Base-by-base conservation (phyloP, 2,888 invertebrate species). In the Lepidocyrtoides sp. region DNA sequence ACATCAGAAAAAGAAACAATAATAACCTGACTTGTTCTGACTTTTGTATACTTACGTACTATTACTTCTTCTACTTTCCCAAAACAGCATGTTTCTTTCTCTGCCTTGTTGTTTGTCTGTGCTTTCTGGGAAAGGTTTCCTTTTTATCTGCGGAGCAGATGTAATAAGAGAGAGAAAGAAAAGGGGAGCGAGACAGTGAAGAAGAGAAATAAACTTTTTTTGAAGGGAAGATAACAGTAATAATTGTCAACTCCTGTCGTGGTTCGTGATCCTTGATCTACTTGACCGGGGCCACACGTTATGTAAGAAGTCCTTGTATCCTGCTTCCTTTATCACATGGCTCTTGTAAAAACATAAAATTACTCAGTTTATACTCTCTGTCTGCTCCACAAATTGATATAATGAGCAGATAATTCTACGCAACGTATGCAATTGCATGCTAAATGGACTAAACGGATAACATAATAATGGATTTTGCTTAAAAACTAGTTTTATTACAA, bases 211-310 rank as follows among this genome's bases (percentile, higher is more conserved):
- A 79, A 57, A 79, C 57, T 79, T 36, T 79, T 54, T 57, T 41
- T 5, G n/a, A 57, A 36, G 57, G 77, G 17, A 36, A 79, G 79
- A 79, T 79, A 79, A 57, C 57, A 79, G 79, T 41, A 79, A 85
- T 85, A 85, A 85, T 85, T 85, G 85, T 85, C 85, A 85, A 85
- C 85, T 85, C 69, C 85, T 84, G 63, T 72, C 51, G 77, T 87
- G 77, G 54, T 54, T 86, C 75, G 75, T 63, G 86, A 87, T 87
- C 77, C 77, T 57, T 79, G 79, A 57, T 79, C 79, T 79, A 54
- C 32, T 79, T 54, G 79, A 79, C 36, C 79, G n/a, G n/a, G n/a
- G n/a, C n/a, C n/a, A 79, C 36, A 8, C 36, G 1, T 17, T 63
- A 26, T 63, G 29, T 12, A 12, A 72, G 44, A 41, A n/a, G n/a